Base-by-base conservation (phyloP, 37 sponge, comb jelly and placozoan genomes). In the Halisarca cf. caerulea region DNA sequence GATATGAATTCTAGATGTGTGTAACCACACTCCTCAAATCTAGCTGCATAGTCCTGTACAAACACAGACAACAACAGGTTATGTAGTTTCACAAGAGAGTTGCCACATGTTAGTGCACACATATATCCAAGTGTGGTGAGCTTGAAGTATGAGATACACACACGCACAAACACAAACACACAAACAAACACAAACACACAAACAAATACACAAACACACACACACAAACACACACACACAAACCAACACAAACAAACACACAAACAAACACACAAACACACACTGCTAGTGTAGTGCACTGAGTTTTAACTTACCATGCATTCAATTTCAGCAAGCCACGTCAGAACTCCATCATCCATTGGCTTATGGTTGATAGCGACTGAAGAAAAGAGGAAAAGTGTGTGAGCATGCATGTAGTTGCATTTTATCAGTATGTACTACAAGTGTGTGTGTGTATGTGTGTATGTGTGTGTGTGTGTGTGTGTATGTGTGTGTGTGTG, bases 21-120 rank as follows among this genome's bases (percentile, higher is more conserved):
- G 80, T 90, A 90, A 17, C 91, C 91, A 68, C 86, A 53, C 30
- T 58, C 62, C 38, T 78, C 59, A 78, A 90, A 90, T 1, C 78
- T 90, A 18, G 23, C 24, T 15, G 33, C 21, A 54, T 70, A 86
- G 20, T 43, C 45, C 80, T 90, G 78, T 23, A 82, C 11, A 11
- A 47, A 47, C 51, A 6, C 11, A 6, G 6, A 11, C 51, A 47
- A n/a, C n/a, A n/a, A n/a, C n/a, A n/a, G n/a, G n/a, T n/a, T n/a
- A n/a, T n/a, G n/a, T n/a, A n/a, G n/a, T n/a, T n/a, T n/a, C n/a
- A n/a, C n/a, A n/a, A n/a, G n/a, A n/a, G n/a, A n/a, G n/a, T n/a
- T n/a, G n/a, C n/a, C n/a, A n/a, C n/a, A n/a, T n/a, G n/a, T n/a
- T n/a, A n/a, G n/a, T n/a, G n/a, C n/a, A n/a, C n/a, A n/a, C n/a